phyloP scores from a whole-genome alignment of 2,113 vertebrate genomes.

The Cephalopholis sonnerati region DNA sequence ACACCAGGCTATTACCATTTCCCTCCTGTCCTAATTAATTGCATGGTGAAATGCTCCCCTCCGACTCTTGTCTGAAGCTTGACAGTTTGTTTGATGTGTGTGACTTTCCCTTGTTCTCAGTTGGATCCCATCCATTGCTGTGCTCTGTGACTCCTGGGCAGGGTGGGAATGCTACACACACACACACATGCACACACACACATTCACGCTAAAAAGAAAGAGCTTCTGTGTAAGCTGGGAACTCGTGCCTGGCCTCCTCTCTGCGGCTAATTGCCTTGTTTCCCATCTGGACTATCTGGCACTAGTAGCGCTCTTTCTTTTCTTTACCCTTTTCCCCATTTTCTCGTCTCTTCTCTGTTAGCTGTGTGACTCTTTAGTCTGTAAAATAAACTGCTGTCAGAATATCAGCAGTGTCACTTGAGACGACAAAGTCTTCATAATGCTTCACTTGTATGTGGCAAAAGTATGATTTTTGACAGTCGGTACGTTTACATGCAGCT shows the following conservation, averaged over 20 bases:
- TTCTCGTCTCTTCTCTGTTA: constrained; percentile 1
- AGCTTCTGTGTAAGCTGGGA: constrained; percentile 55
- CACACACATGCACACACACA: neutral
- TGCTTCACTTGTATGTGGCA: neutral
- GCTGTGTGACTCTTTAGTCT: neutral
- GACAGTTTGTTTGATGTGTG: constrained; percentile 72
- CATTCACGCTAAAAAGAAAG: constrained; percentile 13
- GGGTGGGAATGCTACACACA: constrained; percentile 10
- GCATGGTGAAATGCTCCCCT: constrained; percentile 47
- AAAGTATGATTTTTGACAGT: neutral
- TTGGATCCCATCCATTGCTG: constrained; percentile 52
- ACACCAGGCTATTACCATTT: constrained; percentile 59
- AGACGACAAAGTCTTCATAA: neutral
- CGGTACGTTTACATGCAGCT: too few species aligned
- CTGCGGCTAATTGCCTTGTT: constrained; percentile 66
- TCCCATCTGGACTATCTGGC: constrained; percentile 70
- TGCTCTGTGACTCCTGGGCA: constrained; percentile 46
- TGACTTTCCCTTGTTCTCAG: constrained; percentile 72
- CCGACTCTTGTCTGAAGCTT: constrained; percentile 53
- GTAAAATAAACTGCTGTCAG: neutral
- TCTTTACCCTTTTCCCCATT: constrained; percentile 21
- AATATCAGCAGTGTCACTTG: neutral
- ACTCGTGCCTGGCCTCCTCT: constrained; percentile 47
- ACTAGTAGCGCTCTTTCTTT: constrained; percentile 14
- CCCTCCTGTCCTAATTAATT: constrained; percentile 64